Evolutionary conservation across 2,797 vertebrate species (phyloP).

Genomic region (Hydrolagus colliei): DNA sequence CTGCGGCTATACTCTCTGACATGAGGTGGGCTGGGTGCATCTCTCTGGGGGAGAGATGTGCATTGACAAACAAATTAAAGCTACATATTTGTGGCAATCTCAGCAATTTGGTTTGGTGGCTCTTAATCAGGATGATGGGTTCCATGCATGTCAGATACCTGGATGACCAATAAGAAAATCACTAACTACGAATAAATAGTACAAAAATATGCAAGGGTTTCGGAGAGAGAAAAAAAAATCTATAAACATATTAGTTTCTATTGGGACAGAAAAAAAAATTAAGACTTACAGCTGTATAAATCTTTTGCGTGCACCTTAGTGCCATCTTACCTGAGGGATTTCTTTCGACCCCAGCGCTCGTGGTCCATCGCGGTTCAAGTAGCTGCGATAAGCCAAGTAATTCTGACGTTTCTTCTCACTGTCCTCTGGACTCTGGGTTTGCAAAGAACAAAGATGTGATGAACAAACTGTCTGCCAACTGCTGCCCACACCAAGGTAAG

Average conservation of each 20-base stretch:
- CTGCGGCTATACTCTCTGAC: too few species aligned
- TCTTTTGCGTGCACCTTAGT: not conserved
- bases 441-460: constrained; percentile 25
- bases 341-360: constrained; percentile 92
- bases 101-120: too few species aligned
- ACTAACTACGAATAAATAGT: not conserved
- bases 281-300: not conserved
- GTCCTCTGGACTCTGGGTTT: constrained; percentile 77
- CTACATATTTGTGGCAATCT: too few species aligned
- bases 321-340: constrained; percentile 68
- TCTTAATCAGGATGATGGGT: too few species aligned
- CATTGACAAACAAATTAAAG: too few species aligned
- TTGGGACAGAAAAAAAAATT: not conserved
- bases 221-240: too few species aligned
- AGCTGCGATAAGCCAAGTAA: constrained; percentile 78
- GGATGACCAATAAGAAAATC: too few species aligned
- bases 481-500: not conserved
- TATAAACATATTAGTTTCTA: not conserved
- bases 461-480: not conserved
- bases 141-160: too few species aligned
- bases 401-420: constrained; percentile 80
- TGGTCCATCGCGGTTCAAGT: constrained; percentile 89
- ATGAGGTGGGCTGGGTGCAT: too few species aligned
- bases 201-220: not conserved
- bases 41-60: too few species aligned